Conservation (phyloP, 92 coral and sea anemone genomes). For the Porites cylindrica region DNA sequence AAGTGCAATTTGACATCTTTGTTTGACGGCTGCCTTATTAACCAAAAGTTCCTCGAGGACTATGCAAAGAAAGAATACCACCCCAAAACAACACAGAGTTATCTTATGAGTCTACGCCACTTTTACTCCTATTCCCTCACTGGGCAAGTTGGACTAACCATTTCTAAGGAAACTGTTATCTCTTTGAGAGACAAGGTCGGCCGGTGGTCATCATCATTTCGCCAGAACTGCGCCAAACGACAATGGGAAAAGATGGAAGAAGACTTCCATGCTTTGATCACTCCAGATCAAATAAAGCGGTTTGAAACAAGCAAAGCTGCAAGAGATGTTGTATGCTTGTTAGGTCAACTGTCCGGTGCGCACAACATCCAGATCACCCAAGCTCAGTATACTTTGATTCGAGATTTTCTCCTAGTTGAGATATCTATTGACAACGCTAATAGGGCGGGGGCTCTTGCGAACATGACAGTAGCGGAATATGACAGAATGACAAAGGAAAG, state of each 20-base stretch:
- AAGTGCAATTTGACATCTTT: not conserved
- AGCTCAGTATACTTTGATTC: conserved; percentile 50
- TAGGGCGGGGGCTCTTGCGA: conserved; percentile 63
- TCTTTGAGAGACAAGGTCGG: conserved; percentile 43
- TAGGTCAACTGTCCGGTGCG: conserved; percentile 55
- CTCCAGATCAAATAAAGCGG: conserved; percentile 38
- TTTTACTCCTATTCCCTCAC: conserved; percentile 57
- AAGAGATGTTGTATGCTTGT: conserved; percentile 46
- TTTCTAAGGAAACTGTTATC: conserved; percentile 20
- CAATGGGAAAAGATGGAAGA: conserved; percentile 76
- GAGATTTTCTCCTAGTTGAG: conserved; percentile 61
- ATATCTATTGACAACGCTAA: conserved; percentile 69
- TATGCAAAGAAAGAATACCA: conserved; percentile 24
- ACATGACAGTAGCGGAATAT: conserved; percentile 61
- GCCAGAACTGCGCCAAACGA: conserved; percentile 38
- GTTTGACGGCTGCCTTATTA: conserved; percentile 25
- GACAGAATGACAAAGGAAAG: conserved; percentile 28
- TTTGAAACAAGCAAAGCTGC: conserved; percentile 69
- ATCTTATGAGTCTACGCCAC: conserved; percentile 71
- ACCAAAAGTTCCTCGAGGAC: conserved; percentile 17
- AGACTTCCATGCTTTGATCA: conserved; percentile 35
- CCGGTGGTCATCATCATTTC: conserved; percentile 66
- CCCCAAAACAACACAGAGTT: conserved; percentile 62
- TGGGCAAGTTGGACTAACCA: conserved; percentile 26
- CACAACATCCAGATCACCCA: conserved; percentile 44